A percentile compares a stretch with the other conserved stretches of the same genome.
These are phyloP conservation scores for Ibycter americanus DNA, from an alignment of 2,797 vertebrate genomes.

Conservation along the genomic window DNA sequence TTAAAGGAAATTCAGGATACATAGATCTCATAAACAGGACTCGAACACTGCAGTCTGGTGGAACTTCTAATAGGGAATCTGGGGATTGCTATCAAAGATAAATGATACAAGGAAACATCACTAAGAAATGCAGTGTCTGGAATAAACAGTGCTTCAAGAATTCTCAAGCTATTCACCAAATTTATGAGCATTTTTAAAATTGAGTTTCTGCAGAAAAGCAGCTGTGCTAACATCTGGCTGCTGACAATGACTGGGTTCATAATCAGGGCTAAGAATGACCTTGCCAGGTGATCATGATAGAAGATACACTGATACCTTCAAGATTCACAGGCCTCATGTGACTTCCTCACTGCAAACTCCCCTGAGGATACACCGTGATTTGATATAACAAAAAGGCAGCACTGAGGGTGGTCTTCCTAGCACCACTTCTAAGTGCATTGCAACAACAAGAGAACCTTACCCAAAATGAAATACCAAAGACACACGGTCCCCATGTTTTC, in stretches of 20 bases:
- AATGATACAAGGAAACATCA: not conserved
- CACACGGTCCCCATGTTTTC: rapidly evolving
- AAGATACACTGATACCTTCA: not conserved
- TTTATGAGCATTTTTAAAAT: not conserved
- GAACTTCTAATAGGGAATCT: not conserved
- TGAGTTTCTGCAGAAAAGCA: not conserved
- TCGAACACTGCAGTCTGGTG: not conserved
- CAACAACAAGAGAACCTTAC: not conserved
- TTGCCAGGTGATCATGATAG: not conserved
- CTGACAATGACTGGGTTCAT: not conserved
- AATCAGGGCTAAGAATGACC: not conserved
- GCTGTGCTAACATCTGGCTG: not conserved
- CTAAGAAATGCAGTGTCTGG: not conserved
- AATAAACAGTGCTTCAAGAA: not conserved
- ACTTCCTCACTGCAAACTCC: not conserved
- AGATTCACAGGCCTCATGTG: not conserved
- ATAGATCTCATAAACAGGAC: not conserved
- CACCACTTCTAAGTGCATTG: not conserved
- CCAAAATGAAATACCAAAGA: not conserved
- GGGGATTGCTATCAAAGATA: not conserved
- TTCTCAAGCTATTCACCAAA: not conserved
- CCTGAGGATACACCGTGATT: not conserved
- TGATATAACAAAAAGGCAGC: not conserved
- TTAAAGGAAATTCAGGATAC: not conserved
- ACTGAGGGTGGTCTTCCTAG: not conserved